phyloP scores from a whole-genome alignment of 2,113 vertebrate species.

The Corythornis madagascariensis region DNA sequence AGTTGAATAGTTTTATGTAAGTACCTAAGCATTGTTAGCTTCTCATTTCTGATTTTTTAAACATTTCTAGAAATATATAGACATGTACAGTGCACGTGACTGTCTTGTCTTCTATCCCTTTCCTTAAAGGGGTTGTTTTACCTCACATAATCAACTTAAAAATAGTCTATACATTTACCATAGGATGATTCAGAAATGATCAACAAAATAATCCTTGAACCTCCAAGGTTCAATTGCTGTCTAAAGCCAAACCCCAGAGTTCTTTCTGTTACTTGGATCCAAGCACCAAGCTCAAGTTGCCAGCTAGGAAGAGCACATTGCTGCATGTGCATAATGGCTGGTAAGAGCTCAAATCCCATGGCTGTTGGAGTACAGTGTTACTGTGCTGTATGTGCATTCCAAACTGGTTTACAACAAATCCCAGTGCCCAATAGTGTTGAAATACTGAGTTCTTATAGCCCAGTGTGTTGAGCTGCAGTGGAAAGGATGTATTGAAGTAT shows the following conservation, averaged over 20 bases:
- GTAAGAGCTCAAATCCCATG: not conserved
- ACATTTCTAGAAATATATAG: constrained; percentile 43
- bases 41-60: constrained; percentile 42
- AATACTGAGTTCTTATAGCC: not conserved
- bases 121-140: constrained; percentile 1
- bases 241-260: not conserved
- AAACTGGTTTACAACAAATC: not conserved
- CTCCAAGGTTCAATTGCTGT: not conserved
- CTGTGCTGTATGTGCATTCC: not conserved
- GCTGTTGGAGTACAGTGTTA: not conserved
- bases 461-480: not conserved
- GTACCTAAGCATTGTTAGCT: constrained; percentile 4
- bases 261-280: not conserved
- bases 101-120: not conserved
- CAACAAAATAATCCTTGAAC: not conserved
- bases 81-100: not conserved
- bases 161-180: not conserved
- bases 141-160: not conserved
- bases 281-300: not conserved
- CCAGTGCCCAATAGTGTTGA: not conserved
- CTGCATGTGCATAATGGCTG: not conserved
- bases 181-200: not conserved
- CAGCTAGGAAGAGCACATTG: not conserved
- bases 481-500: not conserved
- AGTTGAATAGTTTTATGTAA: not conserved